These are phyloP conservation scores for Lycaon pictus DNA, from an alignment of 2,113 vertebrate genomes.

Conservation along the genomic window DNA sequence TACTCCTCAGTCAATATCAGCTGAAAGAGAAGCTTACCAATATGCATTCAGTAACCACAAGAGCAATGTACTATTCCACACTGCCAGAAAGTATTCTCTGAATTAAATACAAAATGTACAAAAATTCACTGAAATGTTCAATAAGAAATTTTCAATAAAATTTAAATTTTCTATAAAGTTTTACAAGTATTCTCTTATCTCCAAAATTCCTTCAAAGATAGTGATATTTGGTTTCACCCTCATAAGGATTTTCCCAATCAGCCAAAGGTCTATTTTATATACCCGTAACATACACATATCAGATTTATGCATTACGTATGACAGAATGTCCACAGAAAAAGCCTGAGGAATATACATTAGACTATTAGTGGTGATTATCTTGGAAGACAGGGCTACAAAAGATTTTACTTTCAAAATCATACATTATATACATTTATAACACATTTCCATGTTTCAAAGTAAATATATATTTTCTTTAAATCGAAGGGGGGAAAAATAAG, in stretches of 20 bases:
- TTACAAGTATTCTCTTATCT: neutral
- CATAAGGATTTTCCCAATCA: neutral
- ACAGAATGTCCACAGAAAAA: neutral
- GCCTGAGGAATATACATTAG: neutral
- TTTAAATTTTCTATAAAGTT: conserved; percentile 28
- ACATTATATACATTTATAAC: neutral
- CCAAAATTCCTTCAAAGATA: neutral
- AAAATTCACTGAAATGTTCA: conserved; percentile 16
- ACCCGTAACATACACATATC: neutral
- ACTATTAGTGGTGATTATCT: neutral
- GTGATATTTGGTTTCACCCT: neutral
- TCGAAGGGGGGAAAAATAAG: neutral
- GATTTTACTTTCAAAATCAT: conserved; percentile 21
- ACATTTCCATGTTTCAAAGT: neutral
- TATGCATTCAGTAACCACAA: neutral
- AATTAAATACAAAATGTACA: neutral
- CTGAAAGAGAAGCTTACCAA: neutral
- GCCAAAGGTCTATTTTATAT: neutral
- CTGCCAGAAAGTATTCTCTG: neutral
- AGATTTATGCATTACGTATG: neutral
- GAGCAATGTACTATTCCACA: neutral
- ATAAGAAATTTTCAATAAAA: neutral
- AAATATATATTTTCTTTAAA: neutral
- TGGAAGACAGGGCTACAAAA: neutral
- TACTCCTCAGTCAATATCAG: neutral